Percentiles rank a stretch among this genome's conserved stretches.
phyloP scores from a whole-genome alignment of 1,140 invertebrate species.

The Drosophila ambigua region DNA sequence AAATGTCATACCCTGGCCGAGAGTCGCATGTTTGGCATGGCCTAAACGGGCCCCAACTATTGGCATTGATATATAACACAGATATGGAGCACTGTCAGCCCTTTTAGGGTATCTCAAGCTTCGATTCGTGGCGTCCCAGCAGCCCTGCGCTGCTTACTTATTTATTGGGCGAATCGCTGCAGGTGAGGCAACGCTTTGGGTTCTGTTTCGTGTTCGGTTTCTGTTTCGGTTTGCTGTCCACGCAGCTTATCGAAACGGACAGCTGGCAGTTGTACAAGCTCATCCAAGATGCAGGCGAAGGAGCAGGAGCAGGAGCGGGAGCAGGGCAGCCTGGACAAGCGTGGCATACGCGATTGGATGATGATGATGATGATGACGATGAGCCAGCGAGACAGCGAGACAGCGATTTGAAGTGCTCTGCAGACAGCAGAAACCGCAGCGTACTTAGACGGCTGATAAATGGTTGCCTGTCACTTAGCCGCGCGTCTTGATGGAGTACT shows the following conservation, averaged over 20 bases:
- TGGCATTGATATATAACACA: too few species aligned
- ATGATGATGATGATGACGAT: conserved; percentile 20
- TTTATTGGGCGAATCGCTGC: conserved; percentile 45
- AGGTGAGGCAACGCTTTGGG: conserved; percentile 28
- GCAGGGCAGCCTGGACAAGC: too few species aligned
- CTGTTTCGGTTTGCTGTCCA: conserved; percentile 39
- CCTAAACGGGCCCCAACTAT: too few species aligned
- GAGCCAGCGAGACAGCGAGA: conserved; percentile 34
- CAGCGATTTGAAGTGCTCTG: conserved; percentile 54
- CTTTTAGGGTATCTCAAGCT: neutral
- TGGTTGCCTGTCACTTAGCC: conserved; percentile 63
- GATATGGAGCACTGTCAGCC: too few species aligned
- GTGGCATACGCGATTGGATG: neutral
- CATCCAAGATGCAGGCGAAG: conserved; percentile 3
- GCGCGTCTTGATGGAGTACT: conserved; percentile 14
- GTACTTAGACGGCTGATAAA: conserved; percentile 74
- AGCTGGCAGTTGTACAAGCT: conserved; percentile 60
- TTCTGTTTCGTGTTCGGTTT: conserved; percentile 8
- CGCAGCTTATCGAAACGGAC: conserved; percentile 63
- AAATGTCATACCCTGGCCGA: too few species aligned
- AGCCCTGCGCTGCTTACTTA: conserved; percentile 33
- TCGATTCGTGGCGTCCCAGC: neutral
- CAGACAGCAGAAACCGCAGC: conserved; percentile 62
- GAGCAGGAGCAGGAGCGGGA: conserved; percentile 2
- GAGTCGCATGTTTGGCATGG: too few species aligned